phyloP scores from a whole-genome alignment of 2,797 vertebrate species.

The Leptodactylus fallax region DNA sequence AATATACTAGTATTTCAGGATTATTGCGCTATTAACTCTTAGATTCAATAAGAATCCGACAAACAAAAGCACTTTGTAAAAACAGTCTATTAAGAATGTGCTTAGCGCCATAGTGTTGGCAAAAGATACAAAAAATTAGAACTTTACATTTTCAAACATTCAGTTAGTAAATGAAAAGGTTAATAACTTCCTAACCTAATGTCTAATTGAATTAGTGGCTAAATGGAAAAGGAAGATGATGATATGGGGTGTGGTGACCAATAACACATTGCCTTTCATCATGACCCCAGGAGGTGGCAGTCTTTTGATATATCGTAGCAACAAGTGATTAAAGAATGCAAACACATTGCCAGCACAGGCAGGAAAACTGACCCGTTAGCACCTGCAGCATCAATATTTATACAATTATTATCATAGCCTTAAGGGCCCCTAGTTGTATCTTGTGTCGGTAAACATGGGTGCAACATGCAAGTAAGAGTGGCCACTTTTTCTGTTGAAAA shows the following conservation, averaged over 20 bases:
- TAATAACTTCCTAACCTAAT: not conserved
- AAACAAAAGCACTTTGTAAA: too few species aligned
- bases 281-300: not conserved
- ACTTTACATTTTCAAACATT: not conserved
- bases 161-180: not conserved
- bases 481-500: too few species aligned
- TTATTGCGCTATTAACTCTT: too few species aligned
- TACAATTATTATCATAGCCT: not conserved
- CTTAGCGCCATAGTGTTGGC: too few species aligned
- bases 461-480: not conserved
- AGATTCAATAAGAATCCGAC: too few species aligned
- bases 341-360: not conserved
- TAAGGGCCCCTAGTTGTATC: not conserved
- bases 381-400: not conserved
- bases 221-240: not conserved
- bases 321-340: not conserved
- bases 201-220: not conserved
- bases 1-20: too few species aligned
- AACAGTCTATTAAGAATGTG: too few species aligned
- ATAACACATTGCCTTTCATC: not conserved
- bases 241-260: not conserved
- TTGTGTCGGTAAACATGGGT: not conserved
- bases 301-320: not conserved
- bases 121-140: too few species aligned
- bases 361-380: not conserved